These are phyloP conservation scores for Phasia obesa DNA, from an alignment of 2,888 invertebrate species.

Conservation along the genomic window DNA sequence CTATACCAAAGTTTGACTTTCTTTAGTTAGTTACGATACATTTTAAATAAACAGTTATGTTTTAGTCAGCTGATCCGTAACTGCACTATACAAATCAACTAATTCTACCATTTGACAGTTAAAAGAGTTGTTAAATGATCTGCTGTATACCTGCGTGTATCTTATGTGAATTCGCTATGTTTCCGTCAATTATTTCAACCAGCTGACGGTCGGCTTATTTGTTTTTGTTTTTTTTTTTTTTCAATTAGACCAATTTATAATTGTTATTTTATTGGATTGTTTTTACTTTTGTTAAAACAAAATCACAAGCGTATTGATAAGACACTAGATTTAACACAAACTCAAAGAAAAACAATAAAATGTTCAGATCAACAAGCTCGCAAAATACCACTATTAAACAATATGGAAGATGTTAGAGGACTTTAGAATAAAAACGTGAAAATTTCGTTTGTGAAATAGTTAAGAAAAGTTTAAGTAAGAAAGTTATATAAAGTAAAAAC, in stretches of 20 bases:
- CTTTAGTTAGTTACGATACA: too few relatives aligned
- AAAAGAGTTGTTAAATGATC: too few relatives aligned
- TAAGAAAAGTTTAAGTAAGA: constrained; percentile 12
- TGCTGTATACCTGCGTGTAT: too few relatives aligned
- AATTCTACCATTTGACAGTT: too few relatives aligned
- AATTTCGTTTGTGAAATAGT: neutral
- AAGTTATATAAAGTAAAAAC: constrained; percentile 55
- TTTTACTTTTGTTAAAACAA: constrained; percentile 35
- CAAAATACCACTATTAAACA: constrained; percentile 32
- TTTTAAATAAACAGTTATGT: too few relatives aligned
- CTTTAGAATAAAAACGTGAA: neutral
- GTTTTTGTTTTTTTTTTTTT: constrained; percentile 49
- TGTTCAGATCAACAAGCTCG: constrained; percentile 33
- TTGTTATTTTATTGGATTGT: constrained; percentile 42
- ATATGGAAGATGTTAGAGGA: constrained; percentile 13
- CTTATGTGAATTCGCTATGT: neutral
- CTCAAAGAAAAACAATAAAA: constrained; percentile 39
- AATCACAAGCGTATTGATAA: constrained; percentile 48
- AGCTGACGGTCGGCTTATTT: constrained; percentile 65
- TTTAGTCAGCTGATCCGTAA: too few relatives aligned
- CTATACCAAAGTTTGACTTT: too few relatives aligned
- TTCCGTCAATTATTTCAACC: constrained; percentile 9
- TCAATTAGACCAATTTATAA: constrained; percentile 30
- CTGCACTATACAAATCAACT: too few relatives aligned
- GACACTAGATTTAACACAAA: constrained; percentile 21